Conservation (phyloP, 2,888 invertebrate genomes). For the Chrysotoxum bicinctum region DNA sequence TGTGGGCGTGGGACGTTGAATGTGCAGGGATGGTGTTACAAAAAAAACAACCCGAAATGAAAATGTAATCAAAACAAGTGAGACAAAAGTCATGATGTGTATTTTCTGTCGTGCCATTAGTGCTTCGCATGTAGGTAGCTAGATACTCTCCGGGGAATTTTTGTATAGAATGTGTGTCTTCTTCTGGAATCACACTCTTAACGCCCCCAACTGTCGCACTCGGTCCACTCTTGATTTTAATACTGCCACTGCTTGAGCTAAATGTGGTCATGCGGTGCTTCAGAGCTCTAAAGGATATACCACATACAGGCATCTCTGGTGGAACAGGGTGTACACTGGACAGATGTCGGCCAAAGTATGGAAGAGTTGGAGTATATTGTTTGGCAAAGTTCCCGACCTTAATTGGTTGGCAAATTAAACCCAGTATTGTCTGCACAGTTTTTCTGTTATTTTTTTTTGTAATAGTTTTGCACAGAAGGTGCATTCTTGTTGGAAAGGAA, state of each 20-base stretch:
- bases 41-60: slow-evolving; percentile 17
- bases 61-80: slow-evolving; percentile 61
- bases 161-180: slow-evolving; percentile 19
- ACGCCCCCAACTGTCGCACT: background rate
- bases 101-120: slow-evolving; percentile 34
- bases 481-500: background rate
- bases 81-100: slow-evolving; percentile 62
- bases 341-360: slow-evolving; percentile 30
- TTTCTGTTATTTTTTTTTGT: background rate
- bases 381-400: slow-evolving; percentile 69
- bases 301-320: background rate
- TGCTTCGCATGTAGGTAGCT: slow-evolving; percentile 14
- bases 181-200: background rate
- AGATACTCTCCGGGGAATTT: background rate
- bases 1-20: background rate
- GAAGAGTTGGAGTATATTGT: slow-evolving; percentile 40
- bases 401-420: slow-evolving; percentile 70
- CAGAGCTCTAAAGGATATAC: background rate
- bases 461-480: slow-evolving; percentile 27
- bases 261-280: slow-evolving; percentile 25
- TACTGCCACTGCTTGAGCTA: slow-evolving; percentile 26
- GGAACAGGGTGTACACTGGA: slow-evolving; percentile 40
- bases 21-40: background rate
- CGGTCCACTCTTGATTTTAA: background rate
- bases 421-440: slow-evolving; percentile 41